Conservation (phyloP, 2,113 vertebrate genomes). For the Amblyornis subalaris region DNA sequence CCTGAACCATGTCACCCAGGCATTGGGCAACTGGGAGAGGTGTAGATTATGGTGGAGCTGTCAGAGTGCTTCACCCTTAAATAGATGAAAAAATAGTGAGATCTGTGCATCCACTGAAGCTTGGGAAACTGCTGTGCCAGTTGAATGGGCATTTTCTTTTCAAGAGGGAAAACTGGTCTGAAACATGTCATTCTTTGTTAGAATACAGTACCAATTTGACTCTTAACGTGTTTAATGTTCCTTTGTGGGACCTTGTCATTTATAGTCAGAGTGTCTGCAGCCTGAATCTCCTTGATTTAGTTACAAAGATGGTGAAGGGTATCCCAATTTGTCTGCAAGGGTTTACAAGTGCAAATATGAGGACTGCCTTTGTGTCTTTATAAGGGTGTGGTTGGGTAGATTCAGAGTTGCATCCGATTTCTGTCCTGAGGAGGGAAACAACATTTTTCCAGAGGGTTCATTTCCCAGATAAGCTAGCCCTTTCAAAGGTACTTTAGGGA, state of each 20-base stretch:
- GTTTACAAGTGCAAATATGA: background rate
- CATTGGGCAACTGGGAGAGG: background rate
- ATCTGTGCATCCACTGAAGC: background rate
- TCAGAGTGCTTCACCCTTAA: background rate
- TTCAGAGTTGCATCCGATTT: background rate
- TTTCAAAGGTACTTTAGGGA: background rate
- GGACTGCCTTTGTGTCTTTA: background rate
- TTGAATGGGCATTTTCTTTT: background rate
- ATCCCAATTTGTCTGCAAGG: background rate
- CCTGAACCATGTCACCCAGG: background rate
- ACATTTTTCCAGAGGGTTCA: background rate
- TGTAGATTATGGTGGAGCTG: background rate
- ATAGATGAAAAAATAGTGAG: accelerated
- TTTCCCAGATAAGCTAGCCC: background rate
- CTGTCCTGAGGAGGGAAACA: background rate
- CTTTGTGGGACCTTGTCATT: background rate
- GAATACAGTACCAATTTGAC: background rate
- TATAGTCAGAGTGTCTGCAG: background rate
- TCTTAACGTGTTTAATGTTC: background rate
- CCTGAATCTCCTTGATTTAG: background rate
- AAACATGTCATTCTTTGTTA: background rate
- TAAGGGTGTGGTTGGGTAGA: background rate
- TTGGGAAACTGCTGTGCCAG: background rate
- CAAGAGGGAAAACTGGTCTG: background rate
- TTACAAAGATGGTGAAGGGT: background rate